Evolutionary conservation across 2,797 vertebrate genomes (phyloP).

Genomic region (Mycteria americana): DNA sequence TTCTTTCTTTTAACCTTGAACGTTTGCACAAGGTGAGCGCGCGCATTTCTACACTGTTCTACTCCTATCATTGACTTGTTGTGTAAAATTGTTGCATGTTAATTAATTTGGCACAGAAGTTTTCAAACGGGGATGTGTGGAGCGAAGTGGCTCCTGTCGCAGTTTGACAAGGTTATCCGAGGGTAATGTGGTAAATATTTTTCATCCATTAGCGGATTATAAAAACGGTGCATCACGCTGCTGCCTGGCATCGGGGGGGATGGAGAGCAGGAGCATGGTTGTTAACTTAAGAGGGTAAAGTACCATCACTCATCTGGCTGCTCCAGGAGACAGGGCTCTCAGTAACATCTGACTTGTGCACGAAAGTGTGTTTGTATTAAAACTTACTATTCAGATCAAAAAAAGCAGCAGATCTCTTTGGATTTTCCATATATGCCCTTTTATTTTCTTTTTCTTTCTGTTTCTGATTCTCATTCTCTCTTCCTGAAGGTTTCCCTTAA

Average conservation of each 20-base stretch:
- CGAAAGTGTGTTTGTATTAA: rapidly evolving
- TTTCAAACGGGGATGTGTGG: rapidly evolving
- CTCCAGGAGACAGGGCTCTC: neutral
- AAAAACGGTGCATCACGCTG: neutral
- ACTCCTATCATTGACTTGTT: neutral
- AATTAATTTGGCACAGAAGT: neutral
- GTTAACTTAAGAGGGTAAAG: neutral
- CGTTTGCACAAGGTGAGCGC: neutral
- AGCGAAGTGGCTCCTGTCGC: neutral
- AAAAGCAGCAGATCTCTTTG: neutral
- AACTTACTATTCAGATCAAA: neutral
- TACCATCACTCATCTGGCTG: neutral
- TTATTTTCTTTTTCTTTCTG: neutral
- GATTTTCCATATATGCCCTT: neutral
- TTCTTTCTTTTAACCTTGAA: neutral
- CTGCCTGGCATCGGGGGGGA: neutral
- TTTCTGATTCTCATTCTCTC: neutral
- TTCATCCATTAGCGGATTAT: neutral
- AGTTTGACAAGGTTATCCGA: neutral
- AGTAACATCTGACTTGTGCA: neutral
- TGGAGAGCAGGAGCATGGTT: neutral
- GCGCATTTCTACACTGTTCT: rapidly evolving
- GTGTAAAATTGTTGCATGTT: neutral
- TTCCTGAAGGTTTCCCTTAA: neutral
- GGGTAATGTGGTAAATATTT: neutral